Conservation (phyloP, 2,113 vertebrate species). For the Xiphias gladius region DNA sequence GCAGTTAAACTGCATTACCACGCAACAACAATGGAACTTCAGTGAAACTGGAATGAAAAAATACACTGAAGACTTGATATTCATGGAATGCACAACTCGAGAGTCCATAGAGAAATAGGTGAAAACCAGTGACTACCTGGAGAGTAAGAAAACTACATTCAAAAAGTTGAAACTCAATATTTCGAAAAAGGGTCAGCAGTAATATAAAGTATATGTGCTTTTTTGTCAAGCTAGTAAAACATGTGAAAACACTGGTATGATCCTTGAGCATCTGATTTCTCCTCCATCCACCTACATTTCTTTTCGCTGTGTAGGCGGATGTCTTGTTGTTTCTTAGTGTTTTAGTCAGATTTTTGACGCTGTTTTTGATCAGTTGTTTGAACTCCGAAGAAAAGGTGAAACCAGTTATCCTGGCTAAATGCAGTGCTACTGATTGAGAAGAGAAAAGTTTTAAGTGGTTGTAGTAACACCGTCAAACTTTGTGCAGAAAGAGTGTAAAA, state of each 20-base stretch:
- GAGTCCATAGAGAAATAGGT: background rate
- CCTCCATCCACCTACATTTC: background rate
- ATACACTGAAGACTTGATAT: background rate
- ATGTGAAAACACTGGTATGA: background rate
- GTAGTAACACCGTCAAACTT: conserved; percentile 47
- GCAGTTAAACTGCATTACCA: background rate
- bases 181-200: conserved; percentile 8
- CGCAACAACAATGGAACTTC: background rate
- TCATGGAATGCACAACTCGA: background rate
- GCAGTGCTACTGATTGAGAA: conserved; percentile 46
- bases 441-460: conserved; percentile 45
- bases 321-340: conserved; percentile 8
- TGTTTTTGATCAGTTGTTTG: conserved; percentile 47
- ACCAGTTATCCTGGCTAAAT: conserved; percentile 31
- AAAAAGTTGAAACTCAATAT: background rate
- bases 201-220: conserved; percentile 3
- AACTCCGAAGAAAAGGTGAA: conserved; percentile 6
- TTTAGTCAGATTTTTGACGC: conserved; percentile 25
- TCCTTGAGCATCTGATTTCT: background rate
- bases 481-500: conserved; percentile 18
- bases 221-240: conserved; percentile 4
- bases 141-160: background rate
- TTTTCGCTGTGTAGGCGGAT: background rate
- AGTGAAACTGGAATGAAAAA: background rate
- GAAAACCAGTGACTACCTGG: background rate